Evolutionary conservation across 1,140 invertebrate species (phyloP).

Genomic region (Meteorus sp.): DNA sequence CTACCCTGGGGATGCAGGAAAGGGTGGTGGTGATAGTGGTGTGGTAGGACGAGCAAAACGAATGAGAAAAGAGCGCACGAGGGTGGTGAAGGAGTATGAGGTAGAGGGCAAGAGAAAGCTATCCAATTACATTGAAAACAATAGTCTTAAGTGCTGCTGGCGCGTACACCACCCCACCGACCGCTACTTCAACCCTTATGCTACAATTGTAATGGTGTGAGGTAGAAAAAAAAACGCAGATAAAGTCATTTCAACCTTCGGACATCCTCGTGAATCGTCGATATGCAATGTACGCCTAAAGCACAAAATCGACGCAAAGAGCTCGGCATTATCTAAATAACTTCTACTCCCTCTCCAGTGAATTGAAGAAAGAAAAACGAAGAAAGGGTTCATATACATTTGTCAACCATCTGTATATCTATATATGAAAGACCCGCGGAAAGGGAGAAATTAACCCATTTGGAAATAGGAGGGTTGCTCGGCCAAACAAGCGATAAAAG

Average conservation of each 20-base stretch:
- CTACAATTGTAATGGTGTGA: no score
- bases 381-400: conserved; percentile 1
- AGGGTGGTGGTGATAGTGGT: conserved; percentile 29
- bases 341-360: no score
- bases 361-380: neutral
- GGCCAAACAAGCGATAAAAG: conserved; percentile 59
- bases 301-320: conserved; percentile 6
- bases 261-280: neutral
- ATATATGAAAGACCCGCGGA: neutral
- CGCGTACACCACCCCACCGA: conserved; percentile 33
- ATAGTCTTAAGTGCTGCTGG: conserved; percentile 60
- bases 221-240: no score
- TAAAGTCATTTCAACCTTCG: conserved; percentile 29
- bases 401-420: no score
- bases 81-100: conserved; percentile 32
- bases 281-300: neutral
- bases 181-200: conserved; percentile 14
- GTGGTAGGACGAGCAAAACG: conserved; percentile 24
- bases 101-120: conserved; percentile 49
- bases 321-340: no score
- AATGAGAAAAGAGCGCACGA: conserved; percentile 9
- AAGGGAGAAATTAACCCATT: conserved; percentile 47
- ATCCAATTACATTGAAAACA: conserved; percentile 65
- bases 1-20: conserved; percentile 30
- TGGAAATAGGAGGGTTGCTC: conserved; percentile 27